Conservation (phyloP, 2,797 vertebrate species). For the Chlorospingus flavigularis region DNA sequence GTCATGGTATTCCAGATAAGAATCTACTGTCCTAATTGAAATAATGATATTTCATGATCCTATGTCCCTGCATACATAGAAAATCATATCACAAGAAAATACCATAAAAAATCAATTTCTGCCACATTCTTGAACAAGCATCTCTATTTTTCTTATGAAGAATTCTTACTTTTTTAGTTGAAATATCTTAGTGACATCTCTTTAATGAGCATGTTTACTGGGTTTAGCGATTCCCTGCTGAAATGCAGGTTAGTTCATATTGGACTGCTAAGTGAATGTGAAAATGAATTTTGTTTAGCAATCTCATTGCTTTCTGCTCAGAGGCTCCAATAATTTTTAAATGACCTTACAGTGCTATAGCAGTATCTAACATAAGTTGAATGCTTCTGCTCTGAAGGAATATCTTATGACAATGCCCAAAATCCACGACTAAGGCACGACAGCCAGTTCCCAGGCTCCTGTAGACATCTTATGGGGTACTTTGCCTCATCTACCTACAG, state of each 20-base stretch:
- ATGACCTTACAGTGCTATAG: neutral
- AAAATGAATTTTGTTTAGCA: neutral
- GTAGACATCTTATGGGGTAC: neutral
- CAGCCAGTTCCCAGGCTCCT: neutral
- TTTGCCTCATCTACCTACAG: neutral
- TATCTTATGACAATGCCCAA: neutral
- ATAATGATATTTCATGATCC: neutral
- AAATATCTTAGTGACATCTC: neutral
- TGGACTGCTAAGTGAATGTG: neutral
- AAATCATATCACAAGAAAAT: neutral
- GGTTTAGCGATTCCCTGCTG: neutral
- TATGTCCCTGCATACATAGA: rapidly evolving
- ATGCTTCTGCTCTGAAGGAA: neutral
- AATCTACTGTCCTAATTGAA: neutral
- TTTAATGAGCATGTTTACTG: neutral
- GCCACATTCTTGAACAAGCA: neutral
- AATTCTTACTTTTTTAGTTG: neutral
- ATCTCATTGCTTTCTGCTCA: neutral
- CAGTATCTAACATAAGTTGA: neutral
- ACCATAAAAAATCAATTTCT: neutral
- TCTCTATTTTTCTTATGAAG: neutral
- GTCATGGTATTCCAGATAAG: neutral
- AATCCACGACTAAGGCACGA: neutral
- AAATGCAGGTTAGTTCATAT: neutral
- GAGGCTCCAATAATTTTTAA: neutral